phyloP scores from a whole-genome alignment of 2,113 vertebrate genomes.

The Pygoscelis adeliae region DNA sequence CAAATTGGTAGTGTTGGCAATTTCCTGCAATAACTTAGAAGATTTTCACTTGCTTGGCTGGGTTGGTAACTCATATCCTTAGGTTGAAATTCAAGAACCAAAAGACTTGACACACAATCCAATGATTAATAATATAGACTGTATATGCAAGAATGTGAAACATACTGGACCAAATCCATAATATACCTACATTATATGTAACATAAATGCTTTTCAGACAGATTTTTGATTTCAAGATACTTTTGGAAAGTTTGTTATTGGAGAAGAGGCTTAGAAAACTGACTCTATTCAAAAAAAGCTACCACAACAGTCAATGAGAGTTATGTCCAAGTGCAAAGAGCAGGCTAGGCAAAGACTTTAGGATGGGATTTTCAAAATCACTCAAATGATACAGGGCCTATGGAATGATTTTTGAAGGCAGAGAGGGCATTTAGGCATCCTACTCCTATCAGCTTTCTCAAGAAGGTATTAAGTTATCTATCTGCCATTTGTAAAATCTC shows the following conservation, averaged over 20 bases:
- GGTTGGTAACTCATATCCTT: slow-evolving; percentile 45
- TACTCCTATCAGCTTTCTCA: neutral
- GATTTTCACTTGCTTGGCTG: slow-evolving; percentile 56
- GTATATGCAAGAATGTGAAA: neutral
- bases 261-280: neutral
- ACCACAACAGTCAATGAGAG: neutral
- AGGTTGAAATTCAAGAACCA: slow-evolving; percentile 51
- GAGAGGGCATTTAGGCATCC: neutral
- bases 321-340: neutral
- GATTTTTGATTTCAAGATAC: neutral
- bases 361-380: neutral
- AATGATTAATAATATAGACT: slow-evolving; percentile 4
- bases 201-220: neutral
- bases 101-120: slow-evolving; percentile 9
- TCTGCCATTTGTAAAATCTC: neutral
- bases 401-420: neutral
- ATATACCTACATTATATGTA: neutral
- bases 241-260: neutral
- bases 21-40: slow-evolving; percentile 62
- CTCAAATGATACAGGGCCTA: neutral
- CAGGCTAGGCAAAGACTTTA: neutral
- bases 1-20: slow-evolving; percentile 56
- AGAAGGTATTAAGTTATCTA: neutral
- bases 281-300: neutral
- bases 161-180: neutral